These are phyloP conservation scores for Callipepla squamata DNA, from an alignment of 2,113 vertebrate genomes.

Conservation along the genomic window DNA sequence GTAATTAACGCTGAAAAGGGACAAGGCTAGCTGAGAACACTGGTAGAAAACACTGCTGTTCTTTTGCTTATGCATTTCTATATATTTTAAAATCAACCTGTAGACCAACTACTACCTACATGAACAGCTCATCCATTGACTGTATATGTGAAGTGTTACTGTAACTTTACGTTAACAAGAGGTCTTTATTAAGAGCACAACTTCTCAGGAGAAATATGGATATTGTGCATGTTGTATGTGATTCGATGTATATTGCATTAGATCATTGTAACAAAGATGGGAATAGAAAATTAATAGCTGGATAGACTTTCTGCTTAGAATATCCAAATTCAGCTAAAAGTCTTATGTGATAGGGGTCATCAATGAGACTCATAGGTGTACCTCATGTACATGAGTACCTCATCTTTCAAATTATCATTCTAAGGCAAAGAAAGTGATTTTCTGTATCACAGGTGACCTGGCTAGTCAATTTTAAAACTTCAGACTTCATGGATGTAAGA, in stretches of 20 bases:
- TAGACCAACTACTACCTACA: not conserved
- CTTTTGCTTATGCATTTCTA: not conserved
- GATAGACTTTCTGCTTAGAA: not conserved
- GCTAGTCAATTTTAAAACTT: not conserved
- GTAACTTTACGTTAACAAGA: not conserved
- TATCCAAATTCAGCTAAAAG: not conserved
- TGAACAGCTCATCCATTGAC: not conserved
- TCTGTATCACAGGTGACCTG: not conserved
- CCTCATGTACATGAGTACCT: not conserved
- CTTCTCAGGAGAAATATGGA: not conserved
- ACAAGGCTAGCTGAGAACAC: not conserved
- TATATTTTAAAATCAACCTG: not conserved
- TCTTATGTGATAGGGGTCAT: not conserved
- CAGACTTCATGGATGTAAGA: not conserved
- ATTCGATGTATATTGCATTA: not conserved
- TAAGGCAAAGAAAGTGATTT: not conserved
- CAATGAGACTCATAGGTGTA: not conserved
- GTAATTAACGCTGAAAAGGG: not conserved
- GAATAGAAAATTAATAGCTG: not conserved
- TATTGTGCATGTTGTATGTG: not conserved
- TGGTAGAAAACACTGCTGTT: not conserved
- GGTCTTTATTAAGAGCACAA: not conserved
- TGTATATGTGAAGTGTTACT: not conserved
- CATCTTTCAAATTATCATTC: not conserved
- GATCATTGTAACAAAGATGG: not conserved